phyloP scores from a whole-genome alignment of 2,797 vertebrate species.

The Pyrocephalus nanus region DNA sequence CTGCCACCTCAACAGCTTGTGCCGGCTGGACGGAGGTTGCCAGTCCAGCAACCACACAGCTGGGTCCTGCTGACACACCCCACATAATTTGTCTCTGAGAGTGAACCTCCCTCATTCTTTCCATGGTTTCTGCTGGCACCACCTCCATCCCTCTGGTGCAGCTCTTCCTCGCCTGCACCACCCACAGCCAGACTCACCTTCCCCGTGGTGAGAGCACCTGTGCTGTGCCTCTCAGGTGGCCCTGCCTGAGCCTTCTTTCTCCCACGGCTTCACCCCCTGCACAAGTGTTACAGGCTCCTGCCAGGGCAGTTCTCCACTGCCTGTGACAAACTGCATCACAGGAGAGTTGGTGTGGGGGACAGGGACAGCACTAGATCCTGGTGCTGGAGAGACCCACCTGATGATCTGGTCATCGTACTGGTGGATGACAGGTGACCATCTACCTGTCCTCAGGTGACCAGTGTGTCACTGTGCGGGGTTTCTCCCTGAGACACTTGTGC shows the following conservation, averaged over 20 bases:
- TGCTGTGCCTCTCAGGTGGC: not conserved
- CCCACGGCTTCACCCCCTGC: not conserved
- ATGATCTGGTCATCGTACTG: not conserved
- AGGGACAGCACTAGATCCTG: not conserved
- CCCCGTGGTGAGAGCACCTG: not conserved
- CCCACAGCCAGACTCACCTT: not conserved
- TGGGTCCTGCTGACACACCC: constrained; percentile 15
- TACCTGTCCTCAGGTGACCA: rapidly evolving
- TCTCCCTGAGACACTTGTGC: not conserved
- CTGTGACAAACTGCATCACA: not conserved
- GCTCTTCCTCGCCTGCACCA: not conserved
- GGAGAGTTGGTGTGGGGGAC: rapidly evolving
- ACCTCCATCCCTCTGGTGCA: not conserved
- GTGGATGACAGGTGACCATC: not conserved
- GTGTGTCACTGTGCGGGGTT: rapidly evolving
- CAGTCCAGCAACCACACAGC: not conserved
- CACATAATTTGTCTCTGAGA: not conserved
- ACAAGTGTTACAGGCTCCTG: not conserved
- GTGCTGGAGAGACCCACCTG: not conserved
- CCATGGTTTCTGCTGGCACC: constrained; percentile 48
- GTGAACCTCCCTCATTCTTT: constrained; percentile 62
- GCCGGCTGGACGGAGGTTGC: not conserved
- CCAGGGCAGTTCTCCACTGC: not conserved
- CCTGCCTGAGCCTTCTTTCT: not conserved
- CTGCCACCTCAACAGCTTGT: constrained; percentile 56